These are phyloP conservation scores for Phenganax marumi DNA, from an alignment of 92 coral and sea anemone genomes.

Conservation along the genomic window DNA sequence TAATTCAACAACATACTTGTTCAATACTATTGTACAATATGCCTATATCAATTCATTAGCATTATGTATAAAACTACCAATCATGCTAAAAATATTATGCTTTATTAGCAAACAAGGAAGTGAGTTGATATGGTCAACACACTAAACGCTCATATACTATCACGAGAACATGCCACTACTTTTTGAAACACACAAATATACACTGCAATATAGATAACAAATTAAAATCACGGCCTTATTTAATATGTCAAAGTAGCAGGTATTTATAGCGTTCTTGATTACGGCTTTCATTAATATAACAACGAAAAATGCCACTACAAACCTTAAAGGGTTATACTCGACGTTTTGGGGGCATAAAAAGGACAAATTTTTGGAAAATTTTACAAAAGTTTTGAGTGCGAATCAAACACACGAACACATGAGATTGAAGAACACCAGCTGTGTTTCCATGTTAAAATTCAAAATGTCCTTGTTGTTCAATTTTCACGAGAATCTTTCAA, in stretches of 20 bases:
- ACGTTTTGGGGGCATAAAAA: background rate
- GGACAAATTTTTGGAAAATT: background rate
- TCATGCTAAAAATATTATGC: too few relatives aligned
- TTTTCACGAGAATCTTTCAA: too few relatives aligned
- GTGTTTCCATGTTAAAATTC: too few relatives aligned
- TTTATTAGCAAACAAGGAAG: background rate
- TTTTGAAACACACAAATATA: background rate
- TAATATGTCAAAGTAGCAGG: too few relatives aligned
- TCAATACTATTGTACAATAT: too few relatives aligned
- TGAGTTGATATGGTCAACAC: background rate
- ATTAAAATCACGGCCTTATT: background rate
- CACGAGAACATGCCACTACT: background rate
- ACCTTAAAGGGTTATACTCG: background rate
- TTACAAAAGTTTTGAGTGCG: background rate
- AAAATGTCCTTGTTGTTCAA: too few relatives aligned
- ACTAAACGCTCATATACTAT: background rate
- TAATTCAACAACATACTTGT: too few relatives aligned
- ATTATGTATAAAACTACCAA: too few relatives aligned
- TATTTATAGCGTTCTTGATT: background rate
- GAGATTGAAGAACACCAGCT: background rate
- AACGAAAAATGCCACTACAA: background rate
- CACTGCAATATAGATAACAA: background rate
- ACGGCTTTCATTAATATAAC: background rate
- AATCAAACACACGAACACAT: conserved; percentile 5
- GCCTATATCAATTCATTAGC: too few relatives aligned